Evolutionary conservation across 2,113 vertebrate genomes (phyloP).

Genomic region (Opisthocomus hoazin): DNA sequence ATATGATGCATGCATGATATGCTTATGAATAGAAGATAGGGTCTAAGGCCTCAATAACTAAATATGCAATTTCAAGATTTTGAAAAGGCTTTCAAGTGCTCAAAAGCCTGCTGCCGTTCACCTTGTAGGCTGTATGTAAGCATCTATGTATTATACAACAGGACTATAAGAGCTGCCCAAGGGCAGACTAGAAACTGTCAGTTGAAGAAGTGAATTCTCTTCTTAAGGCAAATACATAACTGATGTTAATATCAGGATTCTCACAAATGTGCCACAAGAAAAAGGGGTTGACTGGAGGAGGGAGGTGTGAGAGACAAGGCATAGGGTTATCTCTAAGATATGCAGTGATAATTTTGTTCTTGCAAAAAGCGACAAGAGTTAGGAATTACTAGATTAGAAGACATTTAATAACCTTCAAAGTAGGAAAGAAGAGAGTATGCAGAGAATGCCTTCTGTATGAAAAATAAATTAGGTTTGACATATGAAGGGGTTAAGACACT

Average conservation of each 20-base stretch:
- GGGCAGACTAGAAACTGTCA: neutral
- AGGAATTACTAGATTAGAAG: neutral
- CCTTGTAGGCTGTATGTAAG: neutral
- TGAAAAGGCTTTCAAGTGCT: neutral
- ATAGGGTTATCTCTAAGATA: neutral
- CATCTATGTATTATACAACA: neutral
- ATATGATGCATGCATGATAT: neutral
- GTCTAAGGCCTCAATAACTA: neutral
- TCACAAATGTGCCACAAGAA: neutral
- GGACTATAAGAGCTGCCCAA: neutral
- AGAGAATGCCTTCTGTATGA: neutral
- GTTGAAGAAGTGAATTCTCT: neutral
- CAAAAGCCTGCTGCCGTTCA: neutral
- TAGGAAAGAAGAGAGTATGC: neutral
- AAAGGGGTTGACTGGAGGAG: neutral
- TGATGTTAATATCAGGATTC: neutral
- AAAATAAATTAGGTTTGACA: neutral
- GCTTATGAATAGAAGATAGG: neutral
- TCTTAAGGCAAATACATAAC: neutral
- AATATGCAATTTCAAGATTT: neutral
- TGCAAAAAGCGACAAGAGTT: neutral
- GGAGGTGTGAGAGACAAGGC: slow-evolving; percentile 14
- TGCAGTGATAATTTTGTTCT: neutral
- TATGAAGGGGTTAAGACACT: neutral
- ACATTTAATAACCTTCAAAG: neutral